These are phyloP conservation scores for Macropis europaea DNA, from an alignment of 2,888 invertebrate genomes.

Conservation along the genomic window DNA sequence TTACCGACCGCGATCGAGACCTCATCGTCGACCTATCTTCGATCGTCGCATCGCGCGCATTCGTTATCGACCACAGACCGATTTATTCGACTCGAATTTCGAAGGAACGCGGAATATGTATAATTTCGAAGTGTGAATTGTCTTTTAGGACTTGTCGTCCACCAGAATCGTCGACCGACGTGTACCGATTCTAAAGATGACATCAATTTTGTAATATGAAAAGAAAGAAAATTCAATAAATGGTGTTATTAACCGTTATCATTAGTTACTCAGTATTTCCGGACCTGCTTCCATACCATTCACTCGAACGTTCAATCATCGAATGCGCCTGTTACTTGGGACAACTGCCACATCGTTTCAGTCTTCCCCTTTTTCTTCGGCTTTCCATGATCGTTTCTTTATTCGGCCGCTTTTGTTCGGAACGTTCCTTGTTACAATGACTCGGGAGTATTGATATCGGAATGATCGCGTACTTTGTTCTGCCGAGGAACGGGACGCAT, in stretches of 20 bases:
- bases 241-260: conserved; percentile 32
- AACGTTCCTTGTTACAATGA: not conserved
- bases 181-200: conserved; percentile 21
- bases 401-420: not conserved
- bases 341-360: not conserved
- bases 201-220: conserved; percentile 27
- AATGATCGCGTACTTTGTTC: conserved; percentile 4
- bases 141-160: conserved; percentile 38
- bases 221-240: conserved; percentile 43
- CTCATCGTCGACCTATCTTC: not conserved
- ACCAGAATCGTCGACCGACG: conserved; percentile 30
- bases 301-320: not conserved
- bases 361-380: not conserved
- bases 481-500: no score
- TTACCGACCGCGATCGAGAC: no score
- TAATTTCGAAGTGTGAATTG: conserved; percentile 45
- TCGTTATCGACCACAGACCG: no score
- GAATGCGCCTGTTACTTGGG: not conserved
- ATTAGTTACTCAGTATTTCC: conserved; percentile 53
- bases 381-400: not conserved
- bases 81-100: no score
- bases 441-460: not conserved
- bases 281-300: conserved; percentile 52
- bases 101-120: not conserved
- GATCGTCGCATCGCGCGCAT: not conserved